A percentile compares a stretch with the other conserved stretches of the same genome.
Evolutionary conservation across 2,113 vertebrate genomes (phyloP).

Genomic region (Antigone vipio): DNA sequence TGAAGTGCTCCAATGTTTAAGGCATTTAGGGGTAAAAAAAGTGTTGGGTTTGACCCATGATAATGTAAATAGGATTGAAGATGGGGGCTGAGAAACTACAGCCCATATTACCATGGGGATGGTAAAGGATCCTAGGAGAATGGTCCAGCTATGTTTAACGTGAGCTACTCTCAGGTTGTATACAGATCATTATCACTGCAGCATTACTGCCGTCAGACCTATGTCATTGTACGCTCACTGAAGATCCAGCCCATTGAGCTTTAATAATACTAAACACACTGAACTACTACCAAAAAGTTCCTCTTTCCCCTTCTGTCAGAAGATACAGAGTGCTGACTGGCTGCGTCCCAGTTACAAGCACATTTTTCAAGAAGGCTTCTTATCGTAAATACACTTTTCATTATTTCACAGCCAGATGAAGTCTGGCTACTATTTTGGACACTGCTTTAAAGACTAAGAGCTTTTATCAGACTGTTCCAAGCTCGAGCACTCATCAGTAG

Average conservation of each 20-base stretch:
- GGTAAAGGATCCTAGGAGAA: not conserved
- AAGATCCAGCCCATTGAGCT: not conserved
- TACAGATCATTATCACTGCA: not conserved
- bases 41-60: not conserved
- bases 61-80: not conserved
- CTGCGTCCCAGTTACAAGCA: not conserved
- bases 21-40: not conserved
- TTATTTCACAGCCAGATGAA: conserved; percentile 4
- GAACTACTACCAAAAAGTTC: not conserved
- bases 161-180: not conserved
- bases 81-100: not conserved
- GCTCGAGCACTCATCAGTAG: not conserved
- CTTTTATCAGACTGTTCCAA: not conserved
- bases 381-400: not conserved
- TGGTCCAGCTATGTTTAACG: not conserved
- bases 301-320: not conserved
- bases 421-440: not conserved
- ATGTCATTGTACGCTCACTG: not conserved
- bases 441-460: not conserved
- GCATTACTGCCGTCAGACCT: not conserved
- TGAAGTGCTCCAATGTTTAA: not conserved
- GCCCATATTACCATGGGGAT: not conserved
- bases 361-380: not conserved
- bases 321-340: not conserved
- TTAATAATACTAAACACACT: not conserved